A percentile compares a stretch with the other conserved stretches of the same genome.
Evolutionary conservation across 2,113 vertebrate genomes (phyloP).

Genomic region (Lates calcarifer): DNA sequence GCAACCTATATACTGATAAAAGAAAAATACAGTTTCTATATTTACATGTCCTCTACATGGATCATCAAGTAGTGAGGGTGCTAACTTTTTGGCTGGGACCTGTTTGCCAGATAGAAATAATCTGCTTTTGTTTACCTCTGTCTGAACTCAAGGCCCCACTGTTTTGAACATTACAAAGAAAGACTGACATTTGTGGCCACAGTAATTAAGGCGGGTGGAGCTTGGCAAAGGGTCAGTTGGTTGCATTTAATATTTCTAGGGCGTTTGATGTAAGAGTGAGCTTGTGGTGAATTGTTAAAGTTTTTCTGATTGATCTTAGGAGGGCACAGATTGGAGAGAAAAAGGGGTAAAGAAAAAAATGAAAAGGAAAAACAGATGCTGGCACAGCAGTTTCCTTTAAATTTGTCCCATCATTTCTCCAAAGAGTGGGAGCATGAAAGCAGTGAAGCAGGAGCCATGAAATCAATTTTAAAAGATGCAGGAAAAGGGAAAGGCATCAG

Average conservation of each 20-base stretch:
- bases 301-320: neutral
- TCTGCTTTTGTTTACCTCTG: neutral
- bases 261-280: neutral
- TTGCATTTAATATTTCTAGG: too few relatives aligned
- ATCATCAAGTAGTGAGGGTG: too few relatives aligned
- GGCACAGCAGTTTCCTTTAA: neutral
- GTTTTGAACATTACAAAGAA: neutral
- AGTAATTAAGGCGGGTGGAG: too few relatives aligned
- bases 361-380: neutral
- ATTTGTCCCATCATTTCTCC: neutral
- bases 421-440: slow-evolving; percentile 16
- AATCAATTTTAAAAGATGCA: slow-evolving; percentile 34
- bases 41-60: too few relatives aligned
- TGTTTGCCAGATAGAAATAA: too few relatives aligned
- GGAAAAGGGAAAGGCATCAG: neutral
- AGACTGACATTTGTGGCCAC: neutral
- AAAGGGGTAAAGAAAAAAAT: neutral
- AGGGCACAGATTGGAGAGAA: neutral
- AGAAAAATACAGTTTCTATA: too few relatives aligned
- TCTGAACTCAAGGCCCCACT: neutral
- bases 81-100: too few relatives aligned
- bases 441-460: slow-evolving; percentile 29
- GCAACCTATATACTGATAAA: too few relatives aligned
- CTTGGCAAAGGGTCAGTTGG: neutral
- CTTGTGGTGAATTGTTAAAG: neutral